Evolutionary conservation across 2,888 invertebrate genomes (phyloP).

Genomic region (Synanthedon formicaeformis): DNA sequence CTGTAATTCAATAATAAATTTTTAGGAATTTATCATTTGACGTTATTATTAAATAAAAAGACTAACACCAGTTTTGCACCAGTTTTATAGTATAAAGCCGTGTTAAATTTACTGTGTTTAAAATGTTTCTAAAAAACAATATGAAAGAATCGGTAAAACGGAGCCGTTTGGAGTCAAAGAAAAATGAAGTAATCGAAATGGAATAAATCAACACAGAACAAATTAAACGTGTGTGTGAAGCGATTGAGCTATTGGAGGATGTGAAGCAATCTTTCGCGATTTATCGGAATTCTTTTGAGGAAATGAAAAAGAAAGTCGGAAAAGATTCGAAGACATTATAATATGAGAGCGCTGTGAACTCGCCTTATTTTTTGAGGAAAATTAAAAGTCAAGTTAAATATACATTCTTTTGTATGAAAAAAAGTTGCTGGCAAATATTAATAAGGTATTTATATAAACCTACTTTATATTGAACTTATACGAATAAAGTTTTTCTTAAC

Average conservation of each 20-base stretch:
- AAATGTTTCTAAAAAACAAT: constrained; percentile 4
- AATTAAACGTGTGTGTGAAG: constrained; percentile 51
- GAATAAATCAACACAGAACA: constrained; percentile 52
- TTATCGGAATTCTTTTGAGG: constrained; percentile 29
- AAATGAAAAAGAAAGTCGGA: constrained; percentile 25
- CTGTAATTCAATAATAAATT: no score
- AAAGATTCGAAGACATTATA: constrained; percentile 13
- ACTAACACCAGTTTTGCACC: no score
- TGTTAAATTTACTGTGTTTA: no score
- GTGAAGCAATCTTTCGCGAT: constrained; percentile 30
- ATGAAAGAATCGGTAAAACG: constrained; percentile 14
- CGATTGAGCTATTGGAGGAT: constrained; percentile 31
- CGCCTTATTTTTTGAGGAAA: not conserved
- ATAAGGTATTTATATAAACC: no score
- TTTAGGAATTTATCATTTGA: no score
- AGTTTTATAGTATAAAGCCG: no score
- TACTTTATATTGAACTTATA: no score
- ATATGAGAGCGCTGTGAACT: constrained; percentile 8
- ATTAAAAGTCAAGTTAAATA: no score
- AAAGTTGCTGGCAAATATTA: no score
- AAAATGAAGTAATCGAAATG: constrained; percentile 41
- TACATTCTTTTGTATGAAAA: no score
- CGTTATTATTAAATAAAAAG: no score
- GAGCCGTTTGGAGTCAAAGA: constrained; percentile 35
- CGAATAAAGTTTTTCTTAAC: no score